Percentiles rank a stretch among this genome's conserved stretches.
Conservation (phyloP, 2,888 invertebrate species). For the Beris morrisii region DNA sequence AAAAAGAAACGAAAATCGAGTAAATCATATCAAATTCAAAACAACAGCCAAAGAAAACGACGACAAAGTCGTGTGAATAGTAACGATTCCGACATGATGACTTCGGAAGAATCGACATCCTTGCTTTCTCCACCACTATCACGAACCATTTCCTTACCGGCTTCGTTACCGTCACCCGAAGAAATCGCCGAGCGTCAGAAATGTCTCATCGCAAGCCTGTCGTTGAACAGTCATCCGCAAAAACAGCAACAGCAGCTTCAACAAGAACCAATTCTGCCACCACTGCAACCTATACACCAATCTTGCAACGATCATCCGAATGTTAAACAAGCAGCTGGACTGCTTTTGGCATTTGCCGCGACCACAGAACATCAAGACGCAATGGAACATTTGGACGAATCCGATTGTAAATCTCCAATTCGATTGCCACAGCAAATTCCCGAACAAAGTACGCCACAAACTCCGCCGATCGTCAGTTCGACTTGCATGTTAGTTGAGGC, state of each 20-base stretch:
- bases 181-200: conserved; percentile 30
- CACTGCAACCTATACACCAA: conserved; percentile 17
- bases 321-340: conserved; percentile 60
- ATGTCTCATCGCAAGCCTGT: conserved; percentile 21
- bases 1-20: conserved; percentile 54
- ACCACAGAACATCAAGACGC: conserved; percentile 20
- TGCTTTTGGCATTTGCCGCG: conserved; percentile 61
- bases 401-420: conserved; percentile 8
- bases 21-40: conserved; percentile 43
- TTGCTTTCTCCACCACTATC: conserved; percentile 59
- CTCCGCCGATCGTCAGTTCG: conserved; percentile 63
- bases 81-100: conserved; percentile 73
- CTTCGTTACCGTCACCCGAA: conserved; percentile 39
- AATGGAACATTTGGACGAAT: not conserved
- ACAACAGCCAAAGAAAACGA: conserved; percentile 57
- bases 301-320: conserved; percentile 21
- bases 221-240: not conserved
- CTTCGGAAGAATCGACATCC: conserved; percentile 71
- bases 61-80: conserved; percentile 75
- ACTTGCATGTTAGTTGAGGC: conserved; percentile 82
- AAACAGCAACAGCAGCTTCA: not conserved
- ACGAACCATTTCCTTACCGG: conserved; percentile 33
- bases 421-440: conserved; percentile 27
- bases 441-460: conserved; percentile 44
- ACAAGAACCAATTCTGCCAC: conserved; percentile 12